Evolutionary conservation across 2,888 invertebrate genomes (phyloP).

Genomic region (Caenorhabditis uteleia): DNA sequence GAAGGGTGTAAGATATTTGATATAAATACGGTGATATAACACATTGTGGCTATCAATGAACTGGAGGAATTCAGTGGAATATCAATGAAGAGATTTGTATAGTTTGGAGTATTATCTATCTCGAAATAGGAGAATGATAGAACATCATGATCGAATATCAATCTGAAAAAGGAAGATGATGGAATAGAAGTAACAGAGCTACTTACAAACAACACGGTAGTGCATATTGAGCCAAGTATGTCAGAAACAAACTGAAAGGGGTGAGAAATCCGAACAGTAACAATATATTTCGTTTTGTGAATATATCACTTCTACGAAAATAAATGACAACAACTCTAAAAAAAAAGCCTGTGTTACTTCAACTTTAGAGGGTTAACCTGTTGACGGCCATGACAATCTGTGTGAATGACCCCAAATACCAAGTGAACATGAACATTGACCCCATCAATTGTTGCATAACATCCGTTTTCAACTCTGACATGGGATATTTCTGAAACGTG

Average conservation of each 20-base stretch:
- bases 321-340: slow-evolving; percentile 39
- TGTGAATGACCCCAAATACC: slow-evolving; percentile 47
- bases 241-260: slow-evolving; percentile 24
- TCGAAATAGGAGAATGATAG: slow-evolving; percentile 40
- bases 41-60: slow-evolving; percentile 26
- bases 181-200: too few species aligned
- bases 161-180: slow-evolving; percentile 32
- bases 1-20: not conserved
- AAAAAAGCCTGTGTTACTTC: too few species aligned
- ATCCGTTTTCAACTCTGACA: slow-evolving; percentile 16
- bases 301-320: slow-evolving; percentile 20
- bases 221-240: slow-evolving; percentile 42
- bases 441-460: slow-evolving; percentile 29
- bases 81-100: slow-evolving; percentile 48
- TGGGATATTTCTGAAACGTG: slow-evolving; percentile 11
- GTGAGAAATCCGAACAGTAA: slow-evolving; percentile 21
- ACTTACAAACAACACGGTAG: slow-evolving; percentile 48
- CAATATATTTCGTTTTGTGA: slow-evolving; percentile 24
- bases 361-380: too few species aligned
- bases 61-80: slow-evolving; percentile 41
- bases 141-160: slow-evolving; percentile 38
- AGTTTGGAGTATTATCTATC: slow-evolving; percentile 33
- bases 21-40: slow-evolving; percentile 35
- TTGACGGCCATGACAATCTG: slow-evolving; percentile 47
- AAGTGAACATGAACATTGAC: slow-evolving; percentile 45